Base-by-base conservation (phyloP, 2,113 vertebrate species). In the Hydrochoerus hydrochaeris region DNA sequence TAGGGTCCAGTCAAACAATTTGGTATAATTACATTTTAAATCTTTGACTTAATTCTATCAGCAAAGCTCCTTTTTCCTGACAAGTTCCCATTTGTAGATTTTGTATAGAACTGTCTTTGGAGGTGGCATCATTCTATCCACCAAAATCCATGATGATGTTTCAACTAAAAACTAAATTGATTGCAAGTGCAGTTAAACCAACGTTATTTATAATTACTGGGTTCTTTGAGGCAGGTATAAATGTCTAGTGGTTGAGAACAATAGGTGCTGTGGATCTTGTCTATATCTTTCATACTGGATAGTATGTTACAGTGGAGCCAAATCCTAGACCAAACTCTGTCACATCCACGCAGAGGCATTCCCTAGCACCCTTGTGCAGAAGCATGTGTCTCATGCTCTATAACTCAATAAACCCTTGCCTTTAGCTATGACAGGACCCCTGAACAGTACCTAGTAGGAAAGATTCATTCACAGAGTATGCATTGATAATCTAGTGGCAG, bases 381-480 rank as follows among this genome's bases (percentile, higher is more conserved):
- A 67, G 7, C 24, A 41, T 22, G 22, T 38, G 44, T 5, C 26
- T 0, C 62, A 20, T 20, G 58, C 20, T 69, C n/a, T 49, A 4
- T 69, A 60, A 62, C 14, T 69, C 46, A 57, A 0, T 3, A 22
- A 87, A 41, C 5, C 10, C 12, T 1, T 1, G 0, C 6, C 57
- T 35, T 63, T 78, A 1, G 1, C 14, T n/a, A 3, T 10, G 5
- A 17, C 17, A n/a, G 46, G 1, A 35, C 9, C 24, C 22, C 38
- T 28, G 17, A 35, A 0, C 1, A 81, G 17, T 10, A 38, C 28
- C 35, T 54, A 14, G 26, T 16, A 12, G 20, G 32, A n/a, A 57
- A 77, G 7, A 77, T 12, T 63, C 20, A 11, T 12, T 67, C 35
- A 44, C 12, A 4, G 58, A 65, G n/a, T n/a, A n/a, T 5, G 22